Evolutionary conservation across 2,797 vertebrate species (phyloP).

Genomic region (Botia almorhae): DNA sequence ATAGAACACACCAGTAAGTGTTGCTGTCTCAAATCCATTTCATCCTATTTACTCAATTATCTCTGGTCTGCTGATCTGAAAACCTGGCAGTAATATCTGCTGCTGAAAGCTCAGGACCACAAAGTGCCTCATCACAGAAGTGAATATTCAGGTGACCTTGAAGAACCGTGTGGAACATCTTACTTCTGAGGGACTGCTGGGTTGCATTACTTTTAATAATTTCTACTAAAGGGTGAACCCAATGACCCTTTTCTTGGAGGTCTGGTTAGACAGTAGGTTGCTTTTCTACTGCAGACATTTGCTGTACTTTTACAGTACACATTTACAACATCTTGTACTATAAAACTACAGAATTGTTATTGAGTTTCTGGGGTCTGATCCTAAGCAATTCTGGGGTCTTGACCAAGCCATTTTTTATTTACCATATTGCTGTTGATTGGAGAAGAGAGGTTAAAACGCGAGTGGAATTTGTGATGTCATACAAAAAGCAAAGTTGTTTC

Average conservation of each 20-base stretch:
- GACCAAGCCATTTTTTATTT: no score
- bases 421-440: no score
- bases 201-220: constrained; percentile 8
- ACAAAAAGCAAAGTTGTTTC: no score
- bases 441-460: no score
- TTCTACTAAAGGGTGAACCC: background rate
- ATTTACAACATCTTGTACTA: background rate
- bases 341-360: background rate
- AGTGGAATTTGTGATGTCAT: no score
- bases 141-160: constrained; percentile 39
- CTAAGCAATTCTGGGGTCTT: no score
- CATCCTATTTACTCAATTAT: constrained; percentile 59
- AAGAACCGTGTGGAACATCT: background rate
- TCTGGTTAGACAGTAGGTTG: background rate
- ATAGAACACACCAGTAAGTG: constrained; percentile 37
- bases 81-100: constrained; percentile 41
- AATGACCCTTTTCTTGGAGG: background rate
- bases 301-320: background rate
- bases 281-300: no score
- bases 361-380: no score
- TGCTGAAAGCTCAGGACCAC: constrained; percentile 50
- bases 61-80: constrained; percentile 47
- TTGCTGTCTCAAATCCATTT: constrained; percentile 46
- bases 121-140: constrained; percentile 42
- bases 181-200: background rate